Conservation (phyloP, 1,140 invertebrate species). For the Aphidius ervi region DNA sequence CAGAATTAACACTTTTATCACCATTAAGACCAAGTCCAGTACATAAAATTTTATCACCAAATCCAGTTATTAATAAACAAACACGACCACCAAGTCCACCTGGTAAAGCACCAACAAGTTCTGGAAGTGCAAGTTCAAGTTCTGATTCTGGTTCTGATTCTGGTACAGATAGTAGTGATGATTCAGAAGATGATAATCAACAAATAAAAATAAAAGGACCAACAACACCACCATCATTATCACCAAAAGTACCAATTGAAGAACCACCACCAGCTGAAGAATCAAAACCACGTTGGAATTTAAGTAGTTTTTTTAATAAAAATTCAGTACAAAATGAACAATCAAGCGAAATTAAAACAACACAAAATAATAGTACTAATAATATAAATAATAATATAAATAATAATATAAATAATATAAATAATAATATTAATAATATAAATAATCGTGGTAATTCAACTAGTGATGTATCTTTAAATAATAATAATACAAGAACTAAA, state of each 20-base stretch:
- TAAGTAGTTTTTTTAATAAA: constrained; percentile 53
- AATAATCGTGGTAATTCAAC: constrained; percentile 23
- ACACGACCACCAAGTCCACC: constrained; percentile 43
- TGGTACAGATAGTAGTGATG: constrained; percentile 53
- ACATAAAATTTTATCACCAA: constrained; percentile 9
- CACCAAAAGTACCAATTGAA: constrained; percentile 41
- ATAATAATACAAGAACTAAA: constrained; percentile 13
- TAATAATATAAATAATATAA: background rate
- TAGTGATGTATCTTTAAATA: constrained; percentile 18
- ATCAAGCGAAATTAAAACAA: constrained; percentile 35
- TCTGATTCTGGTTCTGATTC: constrained; percentile 55
- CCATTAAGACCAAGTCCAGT: constrained; percentile 20
- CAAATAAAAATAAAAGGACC: constrained; percentile 35
- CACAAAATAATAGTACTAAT: constrained; percentile 31
- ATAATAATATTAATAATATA: constrained; percentile 7
- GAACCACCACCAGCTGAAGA: constrained; percentile 43
- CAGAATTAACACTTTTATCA: constrained; percentile 27
- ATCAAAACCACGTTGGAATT: constrained; percentile 53
- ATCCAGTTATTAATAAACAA: constrained; percentile 19
- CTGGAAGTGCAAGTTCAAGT: constrained; percentile 47
- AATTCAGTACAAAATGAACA: constrained; percentile 34
- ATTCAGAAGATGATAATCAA: constrained; percentile 50
- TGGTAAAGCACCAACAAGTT: constrained; percentile 40
- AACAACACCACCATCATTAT: constrained; percentile 41
- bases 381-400: background rate